These are phyloP conservation scores for Spheniscus mendiculus DNA, from an alignment of 2,113 vertebrate genomes.

Conservation along the genomic window DNA sequence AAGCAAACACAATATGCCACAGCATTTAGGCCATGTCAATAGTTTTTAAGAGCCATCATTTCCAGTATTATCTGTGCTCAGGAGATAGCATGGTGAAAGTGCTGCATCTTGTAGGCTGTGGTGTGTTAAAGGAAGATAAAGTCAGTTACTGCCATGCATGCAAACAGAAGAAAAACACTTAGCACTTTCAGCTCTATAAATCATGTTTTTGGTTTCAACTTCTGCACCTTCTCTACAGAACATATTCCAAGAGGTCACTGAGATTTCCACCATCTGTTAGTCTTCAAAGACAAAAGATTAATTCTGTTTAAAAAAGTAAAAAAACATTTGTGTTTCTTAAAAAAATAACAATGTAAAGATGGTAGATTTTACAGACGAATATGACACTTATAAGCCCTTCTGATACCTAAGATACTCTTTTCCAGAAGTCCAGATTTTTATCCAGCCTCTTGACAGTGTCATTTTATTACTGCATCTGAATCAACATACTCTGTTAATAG, in stretches of 20 bases:
- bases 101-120: background rate
- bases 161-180: background rate
- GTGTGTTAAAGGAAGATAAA: background rate
- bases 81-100: background rate
- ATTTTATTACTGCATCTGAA: background rate
- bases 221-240: background rate
- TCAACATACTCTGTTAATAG: background rate
- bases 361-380: background rate
- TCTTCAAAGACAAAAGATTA: background rate
- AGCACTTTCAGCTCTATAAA: background rate
- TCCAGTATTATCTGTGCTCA: background rate
- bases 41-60: background rate
- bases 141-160: fast-evolving
- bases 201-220: background rate
- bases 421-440: background rate
- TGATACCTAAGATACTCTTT: background rate
- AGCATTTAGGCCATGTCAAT: background rate
- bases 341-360: background rate
- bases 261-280: background rate
- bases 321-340: background rate
- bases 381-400: background rate
- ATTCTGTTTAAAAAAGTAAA: background rate
- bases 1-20: background rate
- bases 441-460: background rate
- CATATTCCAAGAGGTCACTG: background rate